Evolutionary conservation across 2,113 vertebrate species (phyloP), one percentile per base, ranked within the genome.

Genomic region (Chaenocephalus aceratus): DNA sequence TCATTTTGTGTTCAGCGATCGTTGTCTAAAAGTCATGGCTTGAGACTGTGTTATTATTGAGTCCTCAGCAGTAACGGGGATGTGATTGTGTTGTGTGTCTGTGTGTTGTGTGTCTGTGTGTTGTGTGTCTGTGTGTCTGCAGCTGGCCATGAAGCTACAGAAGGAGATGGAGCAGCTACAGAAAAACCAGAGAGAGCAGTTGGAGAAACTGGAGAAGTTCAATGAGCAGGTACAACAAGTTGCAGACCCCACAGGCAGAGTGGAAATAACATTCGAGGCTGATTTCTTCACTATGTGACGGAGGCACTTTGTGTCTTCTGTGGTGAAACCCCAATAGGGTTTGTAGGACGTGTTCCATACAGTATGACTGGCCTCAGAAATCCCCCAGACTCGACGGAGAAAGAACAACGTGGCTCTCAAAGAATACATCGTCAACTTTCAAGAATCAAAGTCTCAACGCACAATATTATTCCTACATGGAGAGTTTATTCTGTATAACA

Each of bases 91-190:
- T 44, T 18, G 8, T 21, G n/a, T n/a, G n/a, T n/a, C n/a, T n/a
- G n/a, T n/a, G 21, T 21, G 21, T 21, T 21, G 21, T 21, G 21
- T 21, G 21, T 21, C 21, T 21, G 21, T 21, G 21, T 21, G 21
- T 21, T 21, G 21, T 21, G 21, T 21, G n/a, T n/a, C 21, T 45
- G 0, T 80, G 64, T 86, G 51, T 78, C 34, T 58, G 15, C 84
- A 99, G 98, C 90, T 99, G 72, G 98, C 97, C 64, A 97, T 99
- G 97, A 99, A 99, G 90, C 98, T 98, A 67, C 96, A 97, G 57
- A 99, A 99, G 88, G 98, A 99, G 94, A 96, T 99, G 96, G 98
- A 99, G 90, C 97, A 98, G 85, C 91, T 99, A 85, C 94, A 97
- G 93, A 99, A 99, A 90, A 96, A 96, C 70, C 98, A 99, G 76